Evolutionary conservation across 2,888 invertebrate species (phyloP).

Genomic region (Alloplasta piceator): DNA sequence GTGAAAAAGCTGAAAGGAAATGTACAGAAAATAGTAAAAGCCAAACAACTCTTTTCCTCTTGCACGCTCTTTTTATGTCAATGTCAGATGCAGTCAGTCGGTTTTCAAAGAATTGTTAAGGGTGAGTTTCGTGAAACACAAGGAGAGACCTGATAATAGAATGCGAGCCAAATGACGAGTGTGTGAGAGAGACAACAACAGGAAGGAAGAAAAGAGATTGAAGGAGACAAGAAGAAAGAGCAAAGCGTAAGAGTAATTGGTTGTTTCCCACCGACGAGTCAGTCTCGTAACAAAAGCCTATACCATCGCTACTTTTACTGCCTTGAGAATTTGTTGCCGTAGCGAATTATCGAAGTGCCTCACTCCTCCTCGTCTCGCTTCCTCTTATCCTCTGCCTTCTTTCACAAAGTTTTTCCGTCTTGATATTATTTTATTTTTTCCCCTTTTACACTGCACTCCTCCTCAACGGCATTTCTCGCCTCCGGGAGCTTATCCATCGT

Average conservation of each 20-base stretch:
- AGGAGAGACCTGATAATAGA: slow-evolving; percentile 15
- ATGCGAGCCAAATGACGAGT: slow-evolving; percentile 18
- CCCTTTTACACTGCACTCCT: slow-evolving; percentile 2
- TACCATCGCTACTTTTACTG: slow-evolving; percentile 33
- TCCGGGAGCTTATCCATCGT: not conserved
- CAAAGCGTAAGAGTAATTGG: slow-evolving; percentile 61
- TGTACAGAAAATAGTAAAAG: not conserved
- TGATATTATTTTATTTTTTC: not conserved
- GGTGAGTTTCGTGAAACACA: not conserved
- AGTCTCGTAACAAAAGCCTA: slow-evolving; percentile 38
- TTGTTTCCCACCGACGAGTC: slow-evolving; percentile 58
- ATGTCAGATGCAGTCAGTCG: slow-evolving; percentile 32
- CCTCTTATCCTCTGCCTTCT: slow-evolving; percentile 6
- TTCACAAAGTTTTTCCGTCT: slow-evolving; percentile 5
- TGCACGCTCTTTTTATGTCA: not conserved
- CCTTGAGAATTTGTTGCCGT: slow-evolving; percentile 55
- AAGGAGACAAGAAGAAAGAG: slow-evolving; percentile 42
- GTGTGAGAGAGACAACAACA: slow-evolving; percentile 4
- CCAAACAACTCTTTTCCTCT: slow-evolving; percentile 2
- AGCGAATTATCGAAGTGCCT: slow-evolving; percentile 55
- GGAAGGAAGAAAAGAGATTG: not conserved
- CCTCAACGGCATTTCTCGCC: not conserved
- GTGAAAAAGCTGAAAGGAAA: too few species aligned
- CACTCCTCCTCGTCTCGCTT: not conserved
- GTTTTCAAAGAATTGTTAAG: slow-evolving; percentile 17